Conservation (phyloP, 2,797 vertebrate genomes). For the Thripadectes ignobilis region DNA sequence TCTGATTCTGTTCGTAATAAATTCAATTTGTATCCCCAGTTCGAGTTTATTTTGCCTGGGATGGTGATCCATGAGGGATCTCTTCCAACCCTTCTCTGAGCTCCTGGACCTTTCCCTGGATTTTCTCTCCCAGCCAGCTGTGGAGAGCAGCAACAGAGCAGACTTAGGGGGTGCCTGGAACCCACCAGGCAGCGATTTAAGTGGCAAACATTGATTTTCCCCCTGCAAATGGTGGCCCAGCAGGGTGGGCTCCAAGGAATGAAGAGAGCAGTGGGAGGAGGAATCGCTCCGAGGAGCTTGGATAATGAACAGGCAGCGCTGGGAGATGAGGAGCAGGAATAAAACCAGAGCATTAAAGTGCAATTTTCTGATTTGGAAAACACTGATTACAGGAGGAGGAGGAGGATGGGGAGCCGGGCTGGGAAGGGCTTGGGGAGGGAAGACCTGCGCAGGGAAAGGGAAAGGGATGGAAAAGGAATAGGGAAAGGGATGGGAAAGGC, state of each 20-base stretch:
- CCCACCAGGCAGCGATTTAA: not conserved
- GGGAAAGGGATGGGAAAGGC: too few relatives aligned
- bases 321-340: not conserved
- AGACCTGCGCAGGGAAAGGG: too few relatives aligned
- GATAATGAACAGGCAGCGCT: not conserved
- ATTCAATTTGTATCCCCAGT: too few relatives aligned
- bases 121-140: not conserved
- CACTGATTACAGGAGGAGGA: not conserved
- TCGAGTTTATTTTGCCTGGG: too few relatives aligned
- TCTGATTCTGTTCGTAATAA: too few relatives aligned
- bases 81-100: not conserved
- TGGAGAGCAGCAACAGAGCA: not conserved
- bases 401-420: accelerated
- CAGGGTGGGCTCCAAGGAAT: not conserved
- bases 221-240: not conserved
- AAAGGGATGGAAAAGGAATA: too few relatives aligned
- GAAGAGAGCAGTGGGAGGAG: not conserved
- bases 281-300: not conserved
- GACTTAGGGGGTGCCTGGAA: not conserved
- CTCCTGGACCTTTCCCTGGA: not conserved
- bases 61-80: too few relatives aligned
- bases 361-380: not conserved
- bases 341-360: not conserved
- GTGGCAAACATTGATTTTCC: not conserved
- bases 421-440: not conserved